A percentile compares a stretch with the other conserved stretches of the same genome.
These are phyloP conservation scores for Druon quercuslanigerum DNA, from an alignment of 1,140 invertebrate species.

Conservation along the genomic window DNA sequence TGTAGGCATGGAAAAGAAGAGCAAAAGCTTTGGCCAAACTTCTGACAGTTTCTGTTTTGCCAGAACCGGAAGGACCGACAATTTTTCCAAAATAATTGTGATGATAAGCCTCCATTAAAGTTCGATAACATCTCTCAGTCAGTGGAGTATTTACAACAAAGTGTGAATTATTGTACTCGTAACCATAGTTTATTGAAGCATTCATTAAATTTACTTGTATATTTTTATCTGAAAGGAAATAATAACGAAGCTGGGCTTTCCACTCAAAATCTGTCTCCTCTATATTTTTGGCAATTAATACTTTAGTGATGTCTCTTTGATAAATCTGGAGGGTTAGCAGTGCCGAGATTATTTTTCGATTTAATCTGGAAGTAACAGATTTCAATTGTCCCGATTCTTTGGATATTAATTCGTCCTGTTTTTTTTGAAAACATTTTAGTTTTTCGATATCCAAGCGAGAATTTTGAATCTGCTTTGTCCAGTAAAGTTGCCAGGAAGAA, in stretches of 20 bases:
- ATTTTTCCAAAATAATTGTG: constrained; percentile 80
- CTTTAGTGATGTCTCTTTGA: constrained; percentile 78
- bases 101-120: constrained; percentile 86
- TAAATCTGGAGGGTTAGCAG: constrained; percentile 80
- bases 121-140: constrained; percentile 94
- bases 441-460: constrained; percentile 58
- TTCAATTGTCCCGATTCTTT: constrained; percentile 61
- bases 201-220: constrained; percentile 84
- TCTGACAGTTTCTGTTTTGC: constrained; percentile 84
- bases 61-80: constrained; percentile 80
- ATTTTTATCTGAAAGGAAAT: constrained; percentile 84
- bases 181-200: constrained; percentile 86
- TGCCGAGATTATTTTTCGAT: constrained; percentile 75
- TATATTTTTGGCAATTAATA: constrained; percentile 75
- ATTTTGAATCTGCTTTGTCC: constrained; percentile 78
- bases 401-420: constrained; percentile 38
- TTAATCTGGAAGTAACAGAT: constrained; percentile 75
- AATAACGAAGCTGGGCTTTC: constrained; percentile 91
- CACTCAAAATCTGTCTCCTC: constrained; percentile 88
- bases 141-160: constrained; percentile 90
- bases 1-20: constrained; percentile 81
- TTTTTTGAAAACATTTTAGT: constrained; percentile 43
- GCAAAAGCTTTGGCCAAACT: constrained; percentile 82
- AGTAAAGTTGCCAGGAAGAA: constrained; percentile 79
- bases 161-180: constrained; percentile 90